A percentile compares a stretch with the other conserved stretches of the same genome.
Conservation (phyloP, 1,140 invertebrate species). For the Aphelinus atriplicis region DNA sequence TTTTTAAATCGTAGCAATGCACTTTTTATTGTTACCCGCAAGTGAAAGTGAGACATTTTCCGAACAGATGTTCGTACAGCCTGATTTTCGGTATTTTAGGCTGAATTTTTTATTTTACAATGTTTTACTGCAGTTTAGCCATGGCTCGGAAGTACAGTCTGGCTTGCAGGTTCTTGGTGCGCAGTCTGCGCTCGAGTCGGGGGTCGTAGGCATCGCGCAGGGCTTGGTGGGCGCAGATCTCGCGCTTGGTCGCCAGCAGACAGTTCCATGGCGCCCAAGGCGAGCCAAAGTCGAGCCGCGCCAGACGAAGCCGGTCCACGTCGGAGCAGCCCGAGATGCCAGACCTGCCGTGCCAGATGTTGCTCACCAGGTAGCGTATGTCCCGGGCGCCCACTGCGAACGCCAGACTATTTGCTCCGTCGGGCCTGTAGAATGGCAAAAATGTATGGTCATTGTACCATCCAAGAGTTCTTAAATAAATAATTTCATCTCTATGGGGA, state of each 20-base stretch:
- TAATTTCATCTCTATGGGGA: too few species aligned
- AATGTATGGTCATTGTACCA: too few species aligned
- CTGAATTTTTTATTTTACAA: too few species aligned
- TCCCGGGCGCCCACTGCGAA: constrained; percentile 71
- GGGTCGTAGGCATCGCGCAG: constrained; percentile 52
- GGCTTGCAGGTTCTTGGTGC: constrained; percentile 58
- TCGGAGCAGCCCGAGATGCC: constrained; percentile 73
- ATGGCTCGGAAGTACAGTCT: constrained; percentile 56
- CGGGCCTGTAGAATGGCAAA: not conserved
- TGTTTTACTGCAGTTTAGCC: constrained; percentile 43
- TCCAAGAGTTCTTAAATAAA: too few species aligned
- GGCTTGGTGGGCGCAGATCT: constrained; percentile 69
- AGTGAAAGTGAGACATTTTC: too few species aligned
- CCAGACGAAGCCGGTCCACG: constrained; percentile 69
- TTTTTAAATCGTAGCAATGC: too few species aligned
- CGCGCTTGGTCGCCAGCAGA: constrained; percentile 71
- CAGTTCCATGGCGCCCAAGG: constrained; percentile 80
- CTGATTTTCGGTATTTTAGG: too few species aligned
- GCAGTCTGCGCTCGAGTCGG: constrained; percentile 55
- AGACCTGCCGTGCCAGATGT: constrained; percentile 76
- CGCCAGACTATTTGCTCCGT: constrained; percentile 61
- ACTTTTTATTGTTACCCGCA: too few species aligned
- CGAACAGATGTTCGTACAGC: too few species aligned
- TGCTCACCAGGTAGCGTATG: constrained; percentile 72
- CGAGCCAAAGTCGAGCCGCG: constrained; percentile 68